Conservation (phyloP, 2,113 vertebrate species). For the Strix uralensis region DNA sequence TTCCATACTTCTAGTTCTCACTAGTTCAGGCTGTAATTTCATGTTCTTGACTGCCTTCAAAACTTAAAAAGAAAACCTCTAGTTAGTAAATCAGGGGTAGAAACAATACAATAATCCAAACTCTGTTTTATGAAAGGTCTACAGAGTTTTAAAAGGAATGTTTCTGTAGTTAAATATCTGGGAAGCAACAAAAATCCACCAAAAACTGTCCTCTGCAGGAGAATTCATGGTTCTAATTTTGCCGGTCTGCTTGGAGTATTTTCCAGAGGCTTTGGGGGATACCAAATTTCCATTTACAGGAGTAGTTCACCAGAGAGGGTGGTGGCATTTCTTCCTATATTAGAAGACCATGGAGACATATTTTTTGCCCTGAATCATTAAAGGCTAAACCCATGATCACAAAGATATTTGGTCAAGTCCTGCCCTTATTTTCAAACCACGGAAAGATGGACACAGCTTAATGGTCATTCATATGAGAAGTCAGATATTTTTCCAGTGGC, state of each 20-base stretch:
- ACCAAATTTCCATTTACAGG: background rate
- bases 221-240: background rate
- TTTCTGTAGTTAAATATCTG: background rate
- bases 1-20: background rate
- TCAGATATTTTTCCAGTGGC: background rate
- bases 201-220: background rate
- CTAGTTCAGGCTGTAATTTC: background rate
- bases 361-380: background rate
- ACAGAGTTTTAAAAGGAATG: background rate
- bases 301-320: background rate
- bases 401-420: background rate
- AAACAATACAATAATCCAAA: background rate
- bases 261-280: background rate
- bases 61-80: background rate
- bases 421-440: background rate
- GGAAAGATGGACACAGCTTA: background rate
- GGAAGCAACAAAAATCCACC: background rate
- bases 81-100: background rate
- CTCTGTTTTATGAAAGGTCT: background rate
- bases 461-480: background rate
- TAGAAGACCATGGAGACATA: background rate
- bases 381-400: background rate
- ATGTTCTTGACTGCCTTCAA: background rate
- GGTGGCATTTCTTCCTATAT: background rate
- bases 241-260: background rate